phyloP scores from a whole-genome alignment of 1,140 invertebrate species.

The Delia radicum region DNA sequence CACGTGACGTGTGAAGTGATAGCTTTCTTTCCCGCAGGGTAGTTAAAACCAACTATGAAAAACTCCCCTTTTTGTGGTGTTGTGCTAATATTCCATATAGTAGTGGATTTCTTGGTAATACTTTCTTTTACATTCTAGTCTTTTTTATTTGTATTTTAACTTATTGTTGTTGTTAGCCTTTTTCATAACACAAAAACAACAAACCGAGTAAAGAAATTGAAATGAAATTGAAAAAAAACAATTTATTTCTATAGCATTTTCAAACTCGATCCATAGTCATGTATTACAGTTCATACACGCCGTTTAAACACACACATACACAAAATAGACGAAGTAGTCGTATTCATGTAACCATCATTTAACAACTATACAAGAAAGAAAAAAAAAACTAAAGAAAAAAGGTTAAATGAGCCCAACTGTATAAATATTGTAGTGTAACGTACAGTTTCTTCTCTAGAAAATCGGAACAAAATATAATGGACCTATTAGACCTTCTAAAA shows the following conservation, averaged over 20 bases:
- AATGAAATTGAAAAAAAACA: conserved; percentile 3
- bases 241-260: conserved; percentile 2
- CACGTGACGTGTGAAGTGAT: too few relatives aligned
- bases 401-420: neutral
- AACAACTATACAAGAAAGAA: neutral
- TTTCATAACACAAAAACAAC: neutral
- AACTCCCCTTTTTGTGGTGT: too few relatives aligned
- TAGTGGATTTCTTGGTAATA: too few relatives aligned
- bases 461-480: too few relatives aligned
- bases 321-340: neutral
- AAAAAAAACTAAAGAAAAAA: neutral
- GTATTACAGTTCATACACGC: neutral
- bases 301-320: neutral
- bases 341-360: neutral
- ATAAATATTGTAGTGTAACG: neutral
- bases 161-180: neutral
- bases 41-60: too few relatives aligned
- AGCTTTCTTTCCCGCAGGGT: too few relatives aligned
- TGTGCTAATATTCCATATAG: too few relatives aligned
- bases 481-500: too few relatives aligned
- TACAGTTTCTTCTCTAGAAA: too few relatives aligned
- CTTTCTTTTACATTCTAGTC: neutral
- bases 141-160: neutral
- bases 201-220: neutral
- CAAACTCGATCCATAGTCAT: neutral